phyloP scores from a whole-genome alignment of 2,113 vertebrate species.

The Cichladusa arquata region DNA sequence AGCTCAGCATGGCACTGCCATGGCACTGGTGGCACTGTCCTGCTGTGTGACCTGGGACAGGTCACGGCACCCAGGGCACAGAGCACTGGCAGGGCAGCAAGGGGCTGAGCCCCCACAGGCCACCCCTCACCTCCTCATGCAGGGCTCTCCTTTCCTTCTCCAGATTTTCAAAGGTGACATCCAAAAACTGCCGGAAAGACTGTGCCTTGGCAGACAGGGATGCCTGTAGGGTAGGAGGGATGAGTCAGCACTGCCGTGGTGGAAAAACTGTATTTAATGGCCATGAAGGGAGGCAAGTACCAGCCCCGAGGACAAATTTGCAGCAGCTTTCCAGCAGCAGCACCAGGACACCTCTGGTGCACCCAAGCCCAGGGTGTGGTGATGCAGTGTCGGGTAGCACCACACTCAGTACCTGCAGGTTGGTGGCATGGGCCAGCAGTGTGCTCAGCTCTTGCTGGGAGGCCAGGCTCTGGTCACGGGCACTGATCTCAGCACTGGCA shows the following conservation, averaged over 20 bases:
- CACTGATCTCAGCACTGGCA: background rate
- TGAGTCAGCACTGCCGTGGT: background rate
- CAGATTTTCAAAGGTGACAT: slow-evolving; percentile 32
- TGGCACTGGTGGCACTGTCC: background rate
- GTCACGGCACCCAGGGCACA: background rate
- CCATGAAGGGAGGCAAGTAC: background rate
- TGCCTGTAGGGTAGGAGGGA: slow-evolving; percentile 16
- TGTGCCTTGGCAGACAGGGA: slow-evolving; percentile 14
- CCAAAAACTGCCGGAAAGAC: slow-evolving; percentile 32
- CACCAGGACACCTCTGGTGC: background rate
- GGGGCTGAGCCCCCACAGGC: background rate
- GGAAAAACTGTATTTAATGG: background rate
- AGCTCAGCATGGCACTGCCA: background rate
- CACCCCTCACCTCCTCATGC: slow-evolving; percentile 58
- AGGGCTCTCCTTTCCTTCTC: slow-evolving; percentile 52
- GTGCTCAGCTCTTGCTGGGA: slow-evolving; percentile 73
- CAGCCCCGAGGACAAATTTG: background rate
- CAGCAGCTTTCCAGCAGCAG: background rate
- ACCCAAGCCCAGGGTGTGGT: background rate
- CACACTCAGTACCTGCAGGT: slow-evolving; percentile 75
- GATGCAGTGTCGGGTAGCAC: background rate
- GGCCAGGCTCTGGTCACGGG: slow-evolving; percentile 71
- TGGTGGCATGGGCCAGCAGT: slow-evolving; percentile 70
- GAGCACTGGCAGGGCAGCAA: rapidly evolving
- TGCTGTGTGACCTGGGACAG: rapidly evolving